phyloP scores from a whole-genome alignment of 1,140 invertebrate genomes.

The Coboldia fuscipes region DNA sequence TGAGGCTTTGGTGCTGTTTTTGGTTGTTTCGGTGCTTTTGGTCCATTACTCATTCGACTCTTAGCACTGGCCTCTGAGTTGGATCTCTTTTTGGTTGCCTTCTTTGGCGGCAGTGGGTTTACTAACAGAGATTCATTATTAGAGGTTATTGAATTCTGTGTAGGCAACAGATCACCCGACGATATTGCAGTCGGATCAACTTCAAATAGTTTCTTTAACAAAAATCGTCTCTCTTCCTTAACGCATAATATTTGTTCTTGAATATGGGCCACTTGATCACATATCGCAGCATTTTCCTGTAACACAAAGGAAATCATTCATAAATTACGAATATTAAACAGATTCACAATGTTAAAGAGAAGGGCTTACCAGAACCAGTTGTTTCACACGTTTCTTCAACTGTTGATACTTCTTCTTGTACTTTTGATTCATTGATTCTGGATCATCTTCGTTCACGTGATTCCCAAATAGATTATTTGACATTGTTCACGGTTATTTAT shows the following conservation, averaged over 20 bases:
- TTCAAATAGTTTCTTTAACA: conserved; percentile 38
- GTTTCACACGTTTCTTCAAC: conserved; percentile 26
- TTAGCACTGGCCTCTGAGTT: conserved; percentile 1
- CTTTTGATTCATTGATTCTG: conserved; percentile 15
- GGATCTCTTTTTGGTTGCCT: conserved; percentile 7
- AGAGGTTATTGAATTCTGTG: neutral
- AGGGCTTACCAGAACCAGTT: conserved; percentile 30
- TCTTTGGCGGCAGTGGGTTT: neutral
- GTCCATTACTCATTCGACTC: conserved; percentile 5
- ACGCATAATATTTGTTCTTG: conserved; percentile 46
- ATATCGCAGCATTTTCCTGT: conserved; percentile 57
- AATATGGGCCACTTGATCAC: conserved; percentile 51
- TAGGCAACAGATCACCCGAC: neutral
- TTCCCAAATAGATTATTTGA: too few relatives aligned
- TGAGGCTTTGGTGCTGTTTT: conserved; percentile 22
- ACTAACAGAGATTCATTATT: too few relatives aligned
- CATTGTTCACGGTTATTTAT: too few relatives aligned
- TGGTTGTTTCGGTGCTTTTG: conserved; percentile 10
- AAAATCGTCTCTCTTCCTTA: conserved; percentile 48
- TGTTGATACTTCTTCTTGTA: conserved; percentile 30
- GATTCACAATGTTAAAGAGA: too few relatives aligned
- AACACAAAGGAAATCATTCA: conserved; percentile 6
- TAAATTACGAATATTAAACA: conserved; percentile 1
- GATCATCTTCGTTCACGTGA: too few relatives aligned
- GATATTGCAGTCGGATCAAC: conserved; percentile 21